Evolutionary conservation across 2,797 vertebrate species (phyloP).

Genomic region (Oreochromis mossambicus): DNA sequence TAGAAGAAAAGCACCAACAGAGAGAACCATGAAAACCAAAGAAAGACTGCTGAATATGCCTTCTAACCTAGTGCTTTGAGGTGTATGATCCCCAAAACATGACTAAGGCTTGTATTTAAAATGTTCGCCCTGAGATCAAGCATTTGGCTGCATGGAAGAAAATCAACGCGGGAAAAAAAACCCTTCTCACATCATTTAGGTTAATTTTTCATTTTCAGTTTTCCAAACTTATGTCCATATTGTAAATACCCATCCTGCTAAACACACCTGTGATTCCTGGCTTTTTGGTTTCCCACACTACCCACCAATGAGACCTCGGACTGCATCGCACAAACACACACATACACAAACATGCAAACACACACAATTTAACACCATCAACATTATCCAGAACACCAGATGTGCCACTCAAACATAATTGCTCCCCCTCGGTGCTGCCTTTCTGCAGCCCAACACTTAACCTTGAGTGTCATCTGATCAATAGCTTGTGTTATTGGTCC

Average conservation of each 20-base stretch:
- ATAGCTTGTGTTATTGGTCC: slow-evolving; percentile 63
- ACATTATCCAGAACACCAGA: slow-evolving; percentile 57
- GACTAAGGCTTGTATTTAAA: not conserved
- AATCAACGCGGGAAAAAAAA: not conserved
- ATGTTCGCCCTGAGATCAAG: not conserved
- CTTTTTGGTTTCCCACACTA: slow-evolving; percentile 8
- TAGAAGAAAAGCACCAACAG: not conserved
- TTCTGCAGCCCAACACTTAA: slow-evolving; percentile 57
- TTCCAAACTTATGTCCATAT: slow-evolving; percentile 23
- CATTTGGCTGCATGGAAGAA: not conserved
- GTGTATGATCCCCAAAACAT: not conserved
- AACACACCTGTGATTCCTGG: slow-evolving; percentile 66
- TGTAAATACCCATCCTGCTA: slow-evolving; percentile 44
- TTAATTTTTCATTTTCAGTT: slow-evolving; percentile 3
- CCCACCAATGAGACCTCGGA: slow-evolving; percentile 1
- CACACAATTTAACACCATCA: slow-evolving; percentile 17
- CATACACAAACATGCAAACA: not conserved
- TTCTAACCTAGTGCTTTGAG: not conserved
- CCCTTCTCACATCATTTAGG: not conserved
- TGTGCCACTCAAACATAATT: slow-evolving; percentile 47
- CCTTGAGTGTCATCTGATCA: slow-evolving; percentile 65
- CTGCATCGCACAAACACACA: slow-evolving; percentile 5
- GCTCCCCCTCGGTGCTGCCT: slow-evolving; percentile 30
- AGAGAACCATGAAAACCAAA: not conserved
- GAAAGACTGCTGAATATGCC: not conserved